Evolutionary conservation across 53 echinoderm and acorn worm genomes (phyloP), one percentile per base, ranked within the genome.

Genomic region (Astropecten irregularis): DNA sequence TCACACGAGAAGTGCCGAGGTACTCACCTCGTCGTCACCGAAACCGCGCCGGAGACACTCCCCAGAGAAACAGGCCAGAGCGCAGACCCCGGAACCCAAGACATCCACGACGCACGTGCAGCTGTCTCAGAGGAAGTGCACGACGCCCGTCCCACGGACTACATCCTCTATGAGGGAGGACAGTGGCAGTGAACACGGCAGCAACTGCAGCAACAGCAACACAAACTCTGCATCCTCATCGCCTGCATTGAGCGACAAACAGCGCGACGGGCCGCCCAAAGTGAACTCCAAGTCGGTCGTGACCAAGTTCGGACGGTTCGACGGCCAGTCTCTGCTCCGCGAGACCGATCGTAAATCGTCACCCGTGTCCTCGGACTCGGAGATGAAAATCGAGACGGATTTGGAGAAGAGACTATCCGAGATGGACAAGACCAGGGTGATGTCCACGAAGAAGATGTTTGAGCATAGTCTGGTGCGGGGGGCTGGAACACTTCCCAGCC

Each of bases 261-360:
- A 62, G 29, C 49, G 67, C n/a, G 61, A 25, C 38, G 2, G 23
- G 14, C 64, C 66, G 13, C 54, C 53, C 5, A 77, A 86, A 15
- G 20, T 66, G 16, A 66, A 71, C 14, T 73, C 81, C 56, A 73
- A 73, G 60, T 88, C 90, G 6, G 60, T 90, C 1, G 49, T 89
- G n/a, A 90, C 90, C 22, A 84, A 63, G 55, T 89, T 86, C 15
- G 96, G 96, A 22, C 89, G 93, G 5, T 96, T 93, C 42, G 93
- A 91, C 61, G 93, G 87, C 2, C 85, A 86, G 77, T 89, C 93
- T 11, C 63, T 93, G 69, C 88, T 96, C 35, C 91, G 93, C 29
- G 91, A 93, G 69, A 96, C 96, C 28, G 93, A 93, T 13, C 89
- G 84, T 23, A 96, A 93, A 57, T 52, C 86, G 26, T 46, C 85